A percentile compares a stretch with the other conserved stretches of the same genome.
Conservation (phyloP, 2,113 vertebrate genomes). For the Leucopternis melanops region DNA sequence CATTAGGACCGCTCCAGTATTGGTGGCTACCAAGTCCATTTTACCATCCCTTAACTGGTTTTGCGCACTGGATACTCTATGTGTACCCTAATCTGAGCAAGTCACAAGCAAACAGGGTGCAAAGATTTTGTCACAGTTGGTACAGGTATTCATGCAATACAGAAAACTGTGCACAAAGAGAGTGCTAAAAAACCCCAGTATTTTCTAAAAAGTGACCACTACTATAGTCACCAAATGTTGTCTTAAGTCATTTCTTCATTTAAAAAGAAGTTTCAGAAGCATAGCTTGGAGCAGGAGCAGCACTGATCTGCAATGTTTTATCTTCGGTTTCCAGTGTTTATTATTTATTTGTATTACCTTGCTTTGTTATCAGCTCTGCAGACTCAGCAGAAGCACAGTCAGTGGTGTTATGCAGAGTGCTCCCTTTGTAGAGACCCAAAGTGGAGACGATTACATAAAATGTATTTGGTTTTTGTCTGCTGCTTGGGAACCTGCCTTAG, state of each 20-base stretch:
- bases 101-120: background rate
- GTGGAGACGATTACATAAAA: background rate
- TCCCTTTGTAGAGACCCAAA: conserved; percentile 17
- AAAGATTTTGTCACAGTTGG: background rate
- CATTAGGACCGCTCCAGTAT: background rate
- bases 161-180: background rate
- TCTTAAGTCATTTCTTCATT: background rate
- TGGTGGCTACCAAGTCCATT: background rate
- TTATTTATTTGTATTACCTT: conserved; percentile 39
- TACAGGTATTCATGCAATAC: background rate
- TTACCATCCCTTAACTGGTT: background rate
- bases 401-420: background rate
- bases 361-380: background rate
- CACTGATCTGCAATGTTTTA: background rate
- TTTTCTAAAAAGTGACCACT: background rate
- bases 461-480: background rate
- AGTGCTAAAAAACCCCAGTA: background rate
- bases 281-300: background rate
- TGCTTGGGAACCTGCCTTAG: background rate
- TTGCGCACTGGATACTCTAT: background rate
- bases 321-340: background rate
- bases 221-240: background rate
- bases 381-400: background rate
- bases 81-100: background rate
- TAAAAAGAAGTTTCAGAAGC: background rate